phyloP scores from a whole-genome alignment of 2,113 vertebrate species.

The Macaca fascicularis region DNA sequence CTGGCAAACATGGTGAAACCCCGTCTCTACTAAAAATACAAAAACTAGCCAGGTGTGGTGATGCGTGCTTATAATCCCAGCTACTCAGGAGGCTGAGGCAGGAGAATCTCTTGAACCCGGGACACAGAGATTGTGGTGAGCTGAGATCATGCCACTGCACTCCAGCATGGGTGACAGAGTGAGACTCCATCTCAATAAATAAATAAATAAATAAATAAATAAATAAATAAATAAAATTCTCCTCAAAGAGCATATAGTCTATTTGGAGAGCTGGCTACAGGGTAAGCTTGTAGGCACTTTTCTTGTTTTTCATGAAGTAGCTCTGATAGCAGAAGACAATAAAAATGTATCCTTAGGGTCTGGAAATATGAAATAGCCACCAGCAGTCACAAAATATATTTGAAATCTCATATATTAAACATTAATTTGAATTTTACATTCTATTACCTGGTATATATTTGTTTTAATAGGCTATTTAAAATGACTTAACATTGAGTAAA shows the following conservation, averaged over 20 bases:
- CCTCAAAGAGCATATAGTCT: neutral
- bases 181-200: too few species aligned
- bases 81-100: too few species aligned
- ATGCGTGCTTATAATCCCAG: too few species aligned
- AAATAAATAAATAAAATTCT: neutral
- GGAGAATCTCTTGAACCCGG: too few species aligned
- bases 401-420: neutral
- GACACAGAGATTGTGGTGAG: too few species aligned
- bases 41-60: too few species aligned
- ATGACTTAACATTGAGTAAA: neutral
- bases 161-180: too few species aligned
- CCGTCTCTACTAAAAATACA: too few species aligned
- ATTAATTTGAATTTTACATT: neutral
- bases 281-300: neutral
- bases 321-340: neutral
- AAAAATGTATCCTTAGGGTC: neutral
- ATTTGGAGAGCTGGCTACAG: neutral
- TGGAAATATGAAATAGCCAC: neutral
- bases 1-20: too few species aligned
- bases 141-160: too few species aligned
- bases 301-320: constrained; percentile 1
- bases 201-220: too few species aligned
- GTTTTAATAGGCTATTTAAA: neutral
- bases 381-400: neutral
- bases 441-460: neutral